Evolutionary conservation across 1,140 invertebrate genomes (phyloP), one percentile per base, ranked within the genome.

Genomic region (Scaptomyza pallida): DNA sequence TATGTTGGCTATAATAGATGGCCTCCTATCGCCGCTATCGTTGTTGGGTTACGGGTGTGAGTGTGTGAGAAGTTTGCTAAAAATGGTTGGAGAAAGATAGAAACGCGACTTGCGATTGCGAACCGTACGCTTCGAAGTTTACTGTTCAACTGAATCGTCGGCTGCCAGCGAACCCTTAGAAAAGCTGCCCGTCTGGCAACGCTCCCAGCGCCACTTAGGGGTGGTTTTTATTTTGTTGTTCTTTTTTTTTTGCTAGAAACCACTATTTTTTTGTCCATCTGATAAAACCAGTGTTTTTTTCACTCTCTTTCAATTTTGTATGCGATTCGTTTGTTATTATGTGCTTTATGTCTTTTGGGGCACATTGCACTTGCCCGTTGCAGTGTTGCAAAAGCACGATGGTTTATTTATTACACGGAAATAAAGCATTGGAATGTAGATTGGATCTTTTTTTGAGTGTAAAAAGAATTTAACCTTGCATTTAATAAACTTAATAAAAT

Each of bases 91-190:
- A 57, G 55, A 75, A 81, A 79, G 10, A 77, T 76, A 71, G 71
- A 78, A 79, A 69, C 83, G 77, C 83, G 60, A 78, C 44, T 75
- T 54, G 68, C 47, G 48, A 76, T 59, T 75, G 71, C 81, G 79
- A 75, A 89, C 89, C 85, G 89, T 59, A 74, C 85, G 89, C 78
- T 81, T 63, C 78, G 72, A 90, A 90, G 75, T 82, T 86, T 78
- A 68, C 81, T 81, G 80, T 76, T 89, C 89, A 83, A 86, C 89
- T 78, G 81, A 63, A 51, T 13, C 9, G 17, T 12, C n/a, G 33
- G 9, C 43, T 21, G 33, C 37, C 10, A 55, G 44, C 43, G 60
- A 77, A 88, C 81, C 78, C 82, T 64, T 71, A 67, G 41, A 54
- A 89, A 89, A 75, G 71, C 78, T 78, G 54, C 17, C 17, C 13